Percentiles rank a stretch among this genome's conserved stretches.
Conservation (phyloP, 2,113 vertebrate species). For the Pleuronectes platessa region DNA sequence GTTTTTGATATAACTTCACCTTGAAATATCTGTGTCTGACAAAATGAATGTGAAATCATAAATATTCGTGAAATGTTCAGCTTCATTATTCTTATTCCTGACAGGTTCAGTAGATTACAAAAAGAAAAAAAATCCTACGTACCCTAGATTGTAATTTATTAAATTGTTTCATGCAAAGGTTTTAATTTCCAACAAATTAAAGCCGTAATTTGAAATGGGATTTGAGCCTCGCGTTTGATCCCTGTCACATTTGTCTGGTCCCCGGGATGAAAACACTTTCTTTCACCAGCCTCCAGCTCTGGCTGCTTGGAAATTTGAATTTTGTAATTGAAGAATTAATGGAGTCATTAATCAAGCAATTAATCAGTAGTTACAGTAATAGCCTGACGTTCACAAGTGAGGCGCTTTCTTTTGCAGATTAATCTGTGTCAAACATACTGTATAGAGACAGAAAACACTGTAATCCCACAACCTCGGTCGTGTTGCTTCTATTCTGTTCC, state of each 20-base stretch:
- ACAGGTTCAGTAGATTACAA: background rate
- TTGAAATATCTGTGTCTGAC: conserved; percentile 1
- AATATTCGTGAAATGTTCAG: background rate
- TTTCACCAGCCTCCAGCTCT: conserved; percentile 51
- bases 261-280: conserved; percentile 39
- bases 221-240: conserved; percentile 60
- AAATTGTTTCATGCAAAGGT: conserved; percentile 19
- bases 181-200: conserved; percentile 56
- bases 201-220: conserved; percentile 29
- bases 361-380: conserved; percentile 78
- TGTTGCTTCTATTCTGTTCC: background rate
- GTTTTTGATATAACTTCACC: conserved; percentile 15
- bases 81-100: background rate
- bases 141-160: background rate
- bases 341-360: conserved; percentile 75
- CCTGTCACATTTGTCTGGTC: conserved; percentile 51
- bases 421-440: conserved; percentile 19
- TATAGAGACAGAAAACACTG: conserved; percentile 16
- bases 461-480: conserved; percentile 19
- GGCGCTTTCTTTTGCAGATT: conserved; percentile 53
- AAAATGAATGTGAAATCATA: background rate
- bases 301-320: conserved; percentile 60
- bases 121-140: conserved; percentile 8
- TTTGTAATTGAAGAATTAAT: conserved; percentile 78
- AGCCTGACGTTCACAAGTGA: conserved; percentile 47